Evolutionary conservation across 2,797 vertebrate species (phyloP), one percentile per base, ranked within the genome.

Genomic region (Sebastes steindachneri): DNA sequence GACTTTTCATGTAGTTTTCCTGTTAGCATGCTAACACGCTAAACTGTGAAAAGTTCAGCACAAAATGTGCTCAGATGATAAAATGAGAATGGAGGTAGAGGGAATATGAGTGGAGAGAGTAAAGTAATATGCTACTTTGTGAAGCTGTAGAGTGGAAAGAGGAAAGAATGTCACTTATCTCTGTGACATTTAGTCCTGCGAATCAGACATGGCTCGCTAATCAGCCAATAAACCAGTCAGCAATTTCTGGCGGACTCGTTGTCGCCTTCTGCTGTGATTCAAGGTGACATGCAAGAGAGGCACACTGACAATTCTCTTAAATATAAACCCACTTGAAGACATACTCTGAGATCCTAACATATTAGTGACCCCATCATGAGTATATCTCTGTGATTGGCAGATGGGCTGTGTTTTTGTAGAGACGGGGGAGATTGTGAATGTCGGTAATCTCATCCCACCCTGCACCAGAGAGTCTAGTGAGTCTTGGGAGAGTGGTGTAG

Each of bases 401-500:
- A 77, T 82, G 70, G 81, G 81, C 75, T 79, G 71, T 88, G 86
- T 80, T 84, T 86, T 84, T 48, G 19, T 72, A 88, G 82, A 84
- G 85, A 80, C 70, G 14, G 70, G 63, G 67, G 73, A 82, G 84
- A 82, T 81, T 70, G 71, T 80, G 82, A 90, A 86, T 86, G 84
- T 37, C 9, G 78, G 86, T 91, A 85, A 93, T 89, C 82, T 89
- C 26, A 79, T 89, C 85, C 80, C 70, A 66, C 89, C 83, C 82
- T 58, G 3, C 73, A 79, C 73, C 75, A 68, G 75, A 88, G 75
- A 88, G 84, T 79, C 51, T 9, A 69, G 86, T 75, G 80, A 73
- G 90, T 85, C 85, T 84, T 85, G 77, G 84, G 87, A 92, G 90
- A 90, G 86, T 80, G 82, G 60, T 83, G 55, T 26, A 77, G 85